Evolutionary conservation across 2,888 invertebrate genomes (phyloP).

Genomic region (Thymelicus acteon): DNA sequence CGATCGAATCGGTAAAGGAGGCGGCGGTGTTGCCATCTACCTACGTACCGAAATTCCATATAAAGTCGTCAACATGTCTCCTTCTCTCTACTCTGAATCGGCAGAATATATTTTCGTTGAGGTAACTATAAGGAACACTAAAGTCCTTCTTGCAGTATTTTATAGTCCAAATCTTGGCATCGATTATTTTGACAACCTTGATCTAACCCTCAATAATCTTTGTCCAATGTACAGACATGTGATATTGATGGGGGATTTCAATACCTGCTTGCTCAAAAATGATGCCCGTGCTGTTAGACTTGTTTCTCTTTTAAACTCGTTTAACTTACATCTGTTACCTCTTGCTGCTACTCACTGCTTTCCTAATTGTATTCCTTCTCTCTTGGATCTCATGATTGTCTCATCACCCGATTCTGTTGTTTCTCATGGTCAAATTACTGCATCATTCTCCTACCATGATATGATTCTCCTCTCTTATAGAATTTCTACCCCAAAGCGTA

Average conservation of each 20-base stretch:
- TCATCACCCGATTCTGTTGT: no score
- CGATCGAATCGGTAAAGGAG: no score
- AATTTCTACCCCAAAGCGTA: background rate
- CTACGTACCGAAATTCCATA: background rate
- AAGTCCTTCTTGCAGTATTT: background rate
- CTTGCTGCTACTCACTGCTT: background rate
- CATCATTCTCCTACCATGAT: background rate
- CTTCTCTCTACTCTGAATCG: background rate
- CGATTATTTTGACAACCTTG: background rate
- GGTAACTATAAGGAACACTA: background rate
- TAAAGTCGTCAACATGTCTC: slow-evolving; percentile 5
- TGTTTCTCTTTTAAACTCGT: background rate
- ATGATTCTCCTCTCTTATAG: background rate
- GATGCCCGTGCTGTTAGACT: background rate
- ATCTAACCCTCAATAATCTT: background rate
- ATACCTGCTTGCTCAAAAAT: no score
- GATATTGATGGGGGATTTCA: no score
- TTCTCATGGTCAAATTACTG: background rate
- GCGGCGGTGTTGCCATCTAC: slow-evolving; percentile 3
- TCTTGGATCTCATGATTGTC: no score
- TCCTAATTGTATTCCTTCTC: no score
- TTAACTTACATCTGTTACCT: background rate
- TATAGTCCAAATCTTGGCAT: background rate
- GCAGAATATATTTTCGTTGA: slow-evolving; percentile 4
- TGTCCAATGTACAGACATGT: background rate